Conservation (phyloP, 2,888 invertebrate species). For the Synergus gifuensis region DNA sequence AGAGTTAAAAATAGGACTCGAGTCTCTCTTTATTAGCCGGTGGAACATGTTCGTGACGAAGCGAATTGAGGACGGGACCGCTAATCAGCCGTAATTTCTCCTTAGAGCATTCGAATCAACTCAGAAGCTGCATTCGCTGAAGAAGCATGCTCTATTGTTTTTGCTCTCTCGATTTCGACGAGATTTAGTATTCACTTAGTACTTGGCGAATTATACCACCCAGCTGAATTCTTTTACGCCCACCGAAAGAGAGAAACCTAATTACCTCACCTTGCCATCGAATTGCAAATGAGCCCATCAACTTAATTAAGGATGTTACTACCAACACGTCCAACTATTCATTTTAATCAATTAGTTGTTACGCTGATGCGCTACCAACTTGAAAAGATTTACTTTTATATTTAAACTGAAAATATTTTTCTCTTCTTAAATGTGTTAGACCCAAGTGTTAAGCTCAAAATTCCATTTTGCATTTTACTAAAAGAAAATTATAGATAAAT, state of each 20-base stretch:
- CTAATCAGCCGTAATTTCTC: constrained; percentile 53
- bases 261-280: neutral
- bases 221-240: neutral
- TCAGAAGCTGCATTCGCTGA: constrained; percentile 45
- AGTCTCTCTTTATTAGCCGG: constrained; percentile 49
- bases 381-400: neutral
- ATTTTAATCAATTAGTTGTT: neutral
- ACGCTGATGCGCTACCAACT: neutral
- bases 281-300: neutral
- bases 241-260: neutral
- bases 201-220: neutral
- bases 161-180: constrained; percentile 31
- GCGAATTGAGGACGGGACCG: constrained; percentile 47
- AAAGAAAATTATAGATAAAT: too few species aligned
- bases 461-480: too few species aligned
- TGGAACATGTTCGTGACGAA: constrained; percentile 50
- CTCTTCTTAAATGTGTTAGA: too few species aligned
- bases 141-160: constrained; percentile 46
- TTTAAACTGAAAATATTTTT: neutral
- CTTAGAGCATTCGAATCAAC: neutral
- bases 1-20: constrained; percentile 49
- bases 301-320: neutral
- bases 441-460: too few species aligned
- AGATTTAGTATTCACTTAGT: neutral
- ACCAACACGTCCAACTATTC: neutral